phyloP scores from a whole-genome alignment of 2,797 vertebrate genomes.

The Alfaro cultratus region DNA sequence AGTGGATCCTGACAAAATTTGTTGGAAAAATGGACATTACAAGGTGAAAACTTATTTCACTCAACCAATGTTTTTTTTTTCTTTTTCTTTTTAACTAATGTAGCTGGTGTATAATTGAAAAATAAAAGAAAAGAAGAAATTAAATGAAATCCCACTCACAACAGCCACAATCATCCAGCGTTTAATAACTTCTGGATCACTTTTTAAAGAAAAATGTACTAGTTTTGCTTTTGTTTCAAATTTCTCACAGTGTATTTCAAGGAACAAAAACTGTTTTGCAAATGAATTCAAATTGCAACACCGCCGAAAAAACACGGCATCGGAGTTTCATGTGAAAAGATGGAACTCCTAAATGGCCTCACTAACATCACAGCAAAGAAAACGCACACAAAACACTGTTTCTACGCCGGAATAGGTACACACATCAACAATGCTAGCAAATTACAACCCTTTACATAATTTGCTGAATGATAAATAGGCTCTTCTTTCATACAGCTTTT shows the following conservation, averaged over 20 bases:
- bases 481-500: neutral
- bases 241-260: neutral
- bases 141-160: neutral
- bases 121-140: neutral
- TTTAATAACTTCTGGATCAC: neutral
- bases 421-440: neutral
- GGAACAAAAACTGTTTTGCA: neutral
- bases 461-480: neutral
- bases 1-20: no score
- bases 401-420: neutral
- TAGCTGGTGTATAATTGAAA: no score
- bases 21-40: no score
- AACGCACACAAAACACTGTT: neutral
- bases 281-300: neutral
- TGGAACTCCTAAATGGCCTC: neutral
- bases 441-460: neutral
- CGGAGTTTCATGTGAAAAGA: neutral
- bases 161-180: neutral
- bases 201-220: neutral
- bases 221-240: neutral
- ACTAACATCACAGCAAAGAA: neutral
- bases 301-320: neutral
- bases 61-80: no score
- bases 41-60: no score
- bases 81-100: no score